phyloP scores from a whole-genome alignment of 92 coral and sea anemone species.

The Actinostola sp. region DNA sequence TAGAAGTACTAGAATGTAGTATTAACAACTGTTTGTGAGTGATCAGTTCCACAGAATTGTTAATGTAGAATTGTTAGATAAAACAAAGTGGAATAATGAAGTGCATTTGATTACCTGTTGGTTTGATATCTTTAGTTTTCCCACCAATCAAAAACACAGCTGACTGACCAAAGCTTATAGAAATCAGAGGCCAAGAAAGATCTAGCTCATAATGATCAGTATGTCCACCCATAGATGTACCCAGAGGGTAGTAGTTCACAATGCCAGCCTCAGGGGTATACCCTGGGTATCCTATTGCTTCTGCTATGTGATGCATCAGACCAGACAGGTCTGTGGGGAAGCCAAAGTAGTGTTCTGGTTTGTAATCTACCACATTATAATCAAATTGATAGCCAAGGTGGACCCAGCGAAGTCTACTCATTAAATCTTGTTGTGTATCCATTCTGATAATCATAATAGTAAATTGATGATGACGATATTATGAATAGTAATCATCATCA shows the following conservation, averaged over 20 bases:
- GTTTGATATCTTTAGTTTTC: constrained; percentile 77
- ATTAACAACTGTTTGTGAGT: too few relatives aligned
- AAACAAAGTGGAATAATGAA: too few relatives aligned
- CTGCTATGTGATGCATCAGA: constrained; percentile 81
- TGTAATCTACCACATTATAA: constrained; percentile 85
- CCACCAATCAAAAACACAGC: constrained; percentile 99
- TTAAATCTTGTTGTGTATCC: constrained; percentile 42
- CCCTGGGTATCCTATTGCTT: constrained; percentile 84
- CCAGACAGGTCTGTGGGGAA: constrained; percentile 87
- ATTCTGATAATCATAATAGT: constrained; percentile 11
- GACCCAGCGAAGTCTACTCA: constrained; percentile 90
- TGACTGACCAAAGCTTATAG: constrained; percentile 97
- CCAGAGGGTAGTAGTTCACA: constrained; percentile 93
- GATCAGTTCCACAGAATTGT: too few relatives aligned
- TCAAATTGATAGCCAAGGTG: constrained; percentile 98
- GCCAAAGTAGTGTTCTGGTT: constrained; percentile 80
- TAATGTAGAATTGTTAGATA: too few relatives aligned
- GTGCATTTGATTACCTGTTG: constrained; percentile 94
- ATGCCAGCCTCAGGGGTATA: constrained; percentile 97
- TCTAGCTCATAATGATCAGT: constrained; percentile 96
- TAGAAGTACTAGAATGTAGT: too few relatives aligned
- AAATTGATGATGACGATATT: background rate
- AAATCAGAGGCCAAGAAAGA: constrained; percentile 92
- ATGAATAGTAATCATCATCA: too few relatives aligned
- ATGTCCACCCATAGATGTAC: constrained; percentile 98